A percentile compares a stretch with the other conserved stretches of the same genome.
phyloP scores from a whole-genome alignment of 2,797 vertebrate species.

The Synanceia verrucosa region DNA sequence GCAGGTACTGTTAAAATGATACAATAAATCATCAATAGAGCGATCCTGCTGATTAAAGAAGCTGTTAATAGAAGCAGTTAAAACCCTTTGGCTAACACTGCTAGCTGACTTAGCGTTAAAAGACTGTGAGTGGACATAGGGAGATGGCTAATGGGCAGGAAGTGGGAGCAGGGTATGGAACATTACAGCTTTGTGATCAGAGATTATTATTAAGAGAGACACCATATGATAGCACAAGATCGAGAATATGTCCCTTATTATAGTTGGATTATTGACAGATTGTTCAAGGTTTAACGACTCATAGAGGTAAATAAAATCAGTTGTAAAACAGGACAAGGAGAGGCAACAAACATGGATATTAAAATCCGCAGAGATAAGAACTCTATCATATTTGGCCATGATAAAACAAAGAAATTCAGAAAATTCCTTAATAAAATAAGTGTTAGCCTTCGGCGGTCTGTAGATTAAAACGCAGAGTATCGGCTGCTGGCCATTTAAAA shows the following conservation, averaged over 20 bases:
- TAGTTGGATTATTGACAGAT: no score
- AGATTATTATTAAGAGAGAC: neutral
- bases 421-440: neutral
- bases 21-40: no score
- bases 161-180: neutral
- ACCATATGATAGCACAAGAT: no score
- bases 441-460: neutral
- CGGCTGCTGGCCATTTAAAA: no score
- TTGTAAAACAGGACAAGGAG: neutral
- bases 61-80: no score
- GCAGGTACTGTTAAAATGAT: no score
- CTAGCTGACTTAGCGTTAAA: no score
- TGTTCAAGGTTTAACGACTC: neutral
- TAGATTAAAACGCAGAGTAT: no score
- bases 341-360: neutral
- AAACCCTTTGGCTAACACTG: no score
- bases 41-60: no score
- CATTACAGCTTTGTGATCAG: neutral
- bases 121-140: no score
- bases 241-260: no score
- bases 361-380: neutral
- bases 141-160: neutral
- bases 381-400: neutral
- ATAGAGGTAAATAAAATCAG: neutral
- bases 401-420: neutral